Conservation (phyloP, 2,113 vertebrate genomes). For the Paralichthys olivaceus region DNA sequence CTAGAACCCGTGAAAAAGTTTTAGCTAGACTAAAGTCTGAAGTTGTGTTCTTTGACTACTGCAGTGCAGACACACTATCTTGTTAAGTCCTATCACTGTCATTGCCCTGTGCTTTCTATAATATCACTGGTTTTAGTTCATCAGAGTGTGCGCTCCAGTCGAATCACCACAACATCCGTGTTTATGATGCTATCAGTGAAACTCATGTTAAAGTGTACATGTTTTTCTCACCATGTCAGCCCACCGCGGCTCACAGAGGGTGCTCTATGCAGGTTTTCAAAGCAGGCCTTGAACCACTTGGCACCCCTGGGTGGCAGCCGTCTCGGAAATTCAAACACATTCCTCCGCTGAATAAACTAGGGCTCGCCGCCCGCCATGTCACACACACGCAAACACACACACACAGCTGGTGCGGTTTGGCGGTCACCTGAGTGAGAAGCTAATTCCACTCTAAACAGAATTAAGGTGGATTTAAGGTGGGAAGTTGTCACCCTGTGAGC, state of each 20-base stretch:
- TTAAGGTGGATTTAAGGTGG: slow-evolving; percentile 80
- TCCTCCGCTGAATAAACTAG: slow-evolving; percentile 75
- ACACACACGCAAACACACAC: neutral
- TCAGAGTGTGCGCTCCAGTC: slow-evolving; percentile 10
- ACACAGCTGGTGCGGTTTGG: slow-evolving; percentile 84
- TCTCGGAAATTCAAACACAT: slow-evolving; percentile 81
- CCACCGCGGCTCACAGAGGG: slow-evolving; percentile 64
- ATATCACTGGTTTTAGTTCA: neutral
- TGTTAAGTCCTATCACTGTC: neutral
- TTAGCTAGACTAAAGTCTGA: neutral
- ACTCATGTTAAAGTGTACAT: slow-evolving; percentile 43
- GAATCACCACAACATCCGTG: slow-evolving; percentile 23
- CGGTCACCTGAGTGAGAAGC: slow-evolving; percentile 79
- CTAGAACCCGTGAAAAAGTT: neutral
- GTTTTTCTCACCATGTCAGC: slow-evolving; percentile 39
- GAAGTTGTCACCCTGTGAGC: slow-evolving; percentile 81
- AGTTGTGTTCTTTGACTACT: neutral
- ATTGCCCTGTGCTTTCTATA: neutral
- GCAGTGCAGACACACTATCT: neutral
- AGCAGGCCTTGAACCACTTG: slow-evolving; percentile 77
- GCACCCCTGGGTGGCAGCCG: slow-evolving; percentile 69
- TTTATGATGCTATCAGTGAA: slow-evolving; percentile 26
- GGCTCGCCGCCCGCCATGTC: slow-evolving; percentile 56
- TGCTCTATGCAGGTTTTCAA: slow-evolving; percentile 79
- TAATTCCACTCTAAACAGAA: slow-evolving; percentile 85